Evolutionary conservation across 1,140 invertebrate genomes (phyloP), one percentile per base, ranked within the genome.

Genomic region (Vanessa tameamea): DNA sequence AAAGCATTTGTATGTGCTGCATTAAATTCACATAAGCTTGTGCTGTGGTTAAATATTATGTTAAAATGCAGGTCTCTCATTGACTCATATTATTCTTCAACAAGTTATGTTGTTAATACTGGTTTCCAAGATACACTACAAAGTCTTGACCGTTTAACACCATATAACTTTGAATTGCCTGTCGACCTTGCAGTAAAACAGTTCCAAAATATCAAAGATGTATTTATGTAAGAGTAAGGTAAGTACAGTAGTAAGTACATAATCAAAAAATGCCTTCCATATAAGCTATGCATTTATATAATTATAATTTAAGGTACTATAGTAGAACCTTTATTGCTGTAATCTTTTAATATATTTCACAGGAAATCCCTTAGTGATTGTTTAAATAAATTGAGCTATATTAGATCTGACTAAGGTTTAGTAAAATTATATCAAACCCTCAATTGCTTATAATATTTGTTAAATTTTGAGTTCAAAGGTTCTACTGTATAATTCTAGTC

Each of bases 1-100:
- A 99, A 99, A 93, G 98, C 99, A 20, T 99, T 99, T 88, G 95
- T 99, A 63, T 99, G 98, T 93, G 96, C 98, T 65, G 98, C 97
- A 63, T 93, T 99, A 23, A 99, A 99, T 93, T 94, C 97, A 61
- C 97, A 97, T 81, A 97, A 98, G 93, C 94, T 99, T 72, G 97
- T 98, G 2, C 94, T 96, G 13, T 99, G 99, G 99, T 93, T 99
- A 23, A 96, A 97, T 85, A 95, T 99, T 57, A 97, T 99, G 75
- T 95, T 99, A 71, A 96, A 98, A 86, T 98, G 96, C 87, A 96
- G 96, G 82, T 95, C 96, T 64, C 90, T 99, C 23, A 94, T 99
- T 67, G 97, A 99, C 88, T 95, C 95, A 67, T 98, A 97, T 93
- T 99, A 99, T 91, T 95, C 97, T 51, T 95, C 97, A 20, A 99